Percentiles rank a stretch among this genome's conserved stretches.
phyloP scores from a whole-genome alignment of 2,113 vertebrate genomes.

The Cettia cetti region DNA sequence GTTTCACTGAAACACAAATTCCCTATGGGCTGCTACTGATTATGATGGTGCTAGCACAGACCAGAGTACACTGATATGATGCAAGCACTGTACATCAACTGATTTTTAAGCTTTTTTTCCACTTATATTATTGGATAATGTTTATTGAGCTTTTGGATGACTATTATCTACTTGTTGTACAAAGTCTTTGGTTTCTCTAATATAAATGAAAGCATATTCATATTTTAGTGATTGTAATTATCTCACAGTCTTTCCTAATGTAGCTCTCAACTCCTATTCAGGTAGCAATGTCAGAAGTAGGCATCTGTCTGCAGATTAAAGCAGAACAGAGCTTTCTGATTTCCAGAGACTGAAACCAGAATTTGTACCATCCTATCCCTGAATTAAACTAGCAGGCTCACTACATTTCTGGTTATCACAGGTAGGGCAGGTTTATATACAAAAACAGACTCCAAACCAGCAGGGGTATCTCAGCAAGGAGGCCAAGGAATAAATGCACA shows the following conservation, averaged over 20 bases:
- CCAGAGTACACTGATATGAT: not conserved
- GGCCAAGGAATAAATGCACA: not conserved
- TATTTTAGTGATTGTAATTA: not conserved
- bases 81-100: not conserved
- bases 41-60: not conserved
- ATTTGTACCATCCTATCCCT: not conserved
- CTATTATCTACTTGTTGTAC: not conserved
- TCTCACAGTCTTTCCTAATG: not conserved
- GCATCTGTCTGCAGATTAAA: not conserved
- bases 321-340: not conserved
- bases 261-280: not conserved
- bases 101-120: not conserved
- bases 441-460: constrained; percentile 28
- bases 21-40: not conserved
- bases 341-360: not conserved
- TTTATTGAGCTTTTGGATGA: not conserved
- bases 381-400: not conserved
- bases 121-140: not conserved
- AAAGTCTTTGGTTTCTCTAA: not conserved
- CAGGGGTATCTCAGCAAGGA: constrained; percentile 25
- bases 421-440: not conserved
- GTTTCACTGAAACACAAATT: not conserved
- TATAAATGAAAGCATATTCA: not conserved
- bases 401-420: not conserved
- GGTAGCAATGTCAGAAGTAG: not conserved